Evolutionary conservation across 2,888 invertebrate genomes (phyloP).

Genomic region (Uloborus plumipes): DNA sequence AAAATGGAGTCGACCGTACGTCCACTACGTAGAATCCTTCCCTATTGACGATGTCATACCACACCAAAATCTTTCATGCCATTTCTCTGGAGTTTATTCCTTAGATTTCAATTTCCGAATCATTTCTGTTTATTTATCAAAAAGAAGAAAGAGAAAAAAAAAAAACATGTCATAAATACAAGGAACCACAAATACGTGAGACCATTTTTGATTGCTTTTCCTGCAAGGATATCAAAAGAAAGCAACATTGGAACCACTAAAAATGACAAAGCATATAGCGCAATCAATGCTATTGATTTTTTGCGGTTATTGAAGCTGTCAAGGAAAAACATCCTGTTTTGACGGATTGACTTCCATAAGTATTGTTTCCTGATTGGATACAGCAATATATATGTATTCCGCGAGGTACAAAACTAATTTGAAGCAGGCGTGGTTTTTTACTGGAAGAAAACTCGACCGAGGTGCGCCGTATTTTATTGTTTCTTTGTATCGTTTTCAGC

Average conservation of each 20-base stretch:
- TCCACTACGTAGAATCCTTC: too few species aligned
- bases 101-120: too few species aligned
- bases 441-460: slow-evolving; percentile 1
- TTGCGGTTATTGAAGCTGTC: slow-evolving; percentile 54
- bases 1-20: too few species aligned
- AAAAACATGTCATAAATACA: too few species aligned
- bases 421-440: slow-evolving; percentile 26
- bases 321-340: slow-evolving; percentile 55
- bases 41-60: too few species aligned
- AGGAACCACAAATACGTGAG: too few species aligned
- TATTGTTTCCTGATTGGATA: slow-evolving; percentile 58
- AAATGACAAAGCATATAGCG: slow-evolving; percentile 6
- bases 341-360: slow-evolving; percentile 58
- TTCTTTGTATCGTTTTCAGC: slow-evolving; percentile 23
- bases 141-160: too few species aligned
- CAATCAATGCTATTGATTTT: slow-evolving; percentile 56
- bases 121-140: too few species aligned
- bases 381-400: slow-evolving; percentile 25
- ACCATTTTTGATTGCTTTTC: too few species aligned
- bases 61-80: too few species aligned
- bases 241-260: slow-evolving; percentile 15
- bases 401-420: slow-evolving; percentile 33
- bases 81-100: too few species aligned
- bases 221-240: too few species aligned
- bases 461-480: slow-evolving; percentile 20